Base-by-base conservation (phyloP, 2,888 invertebrate species). In the Entomobrya multifasciata region DNA sequence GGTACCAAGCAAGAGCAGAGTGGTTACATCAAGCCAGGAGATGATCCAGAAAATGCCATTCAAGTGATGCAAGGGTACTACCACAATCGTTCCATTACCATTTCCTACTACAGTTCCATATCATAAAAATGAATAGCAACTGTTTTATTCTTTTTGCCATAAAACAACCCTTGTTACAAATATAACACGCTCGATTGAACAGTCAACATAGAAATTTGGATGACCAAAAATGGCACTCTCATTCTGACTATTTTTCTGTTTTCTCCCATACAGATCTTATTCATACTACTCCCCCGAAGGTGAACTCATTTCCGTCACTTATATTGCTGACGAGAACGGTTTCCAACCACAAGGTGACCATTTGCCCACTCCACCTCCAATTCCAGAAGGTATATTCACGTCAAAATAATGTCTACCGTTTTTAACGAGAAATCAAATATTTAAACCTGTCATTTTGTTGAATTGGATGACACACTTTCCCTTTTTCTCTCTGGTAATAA, bases 321-420 rank as follows among this genome's bases (percentile, higher is more conserved):
- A 89, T 74, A 83, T 88, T 25, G 89, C 89, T 79, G 89, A 83
- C 49, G 84, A 87, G 44, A 87, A 87, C 49, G 87, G 87, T 41
- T 77, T 60, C 41, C 62, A 78, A 47, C 62, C 78, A 60, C 27
- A 55, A 17, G 57, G 52, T 13, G 90, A 88, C 15, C 90, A 90
- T 87, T 72, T 91, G 3, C 91, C 91, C 65, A 91, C 91, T 27
- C 89, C 90, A 41, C 91, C 91, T 36, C 91, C 91, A 87, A 90
- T 91, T 78, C 91, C 91, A 60, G 89, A 87, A 86, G 90, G 87
- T n/a, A n/a, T n/a, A n/a, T n/a, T n/a, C n/a, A n/a, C n/a, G n/a
- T n/a, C n/a, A n/a, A n/a, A n/a, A n/a, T n/a, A n/a, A n/a, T n/a
- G n/a, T n/a, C n/a, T n/a, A n/a, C n/a, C n/a, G n/a, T n/a, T n/a